These are phyloP conservation scores for Rhogogaster chlorosoma DNA, from an alignment of 2,888 invertebrate genomes.

Conservation along the genomic window DNA sequence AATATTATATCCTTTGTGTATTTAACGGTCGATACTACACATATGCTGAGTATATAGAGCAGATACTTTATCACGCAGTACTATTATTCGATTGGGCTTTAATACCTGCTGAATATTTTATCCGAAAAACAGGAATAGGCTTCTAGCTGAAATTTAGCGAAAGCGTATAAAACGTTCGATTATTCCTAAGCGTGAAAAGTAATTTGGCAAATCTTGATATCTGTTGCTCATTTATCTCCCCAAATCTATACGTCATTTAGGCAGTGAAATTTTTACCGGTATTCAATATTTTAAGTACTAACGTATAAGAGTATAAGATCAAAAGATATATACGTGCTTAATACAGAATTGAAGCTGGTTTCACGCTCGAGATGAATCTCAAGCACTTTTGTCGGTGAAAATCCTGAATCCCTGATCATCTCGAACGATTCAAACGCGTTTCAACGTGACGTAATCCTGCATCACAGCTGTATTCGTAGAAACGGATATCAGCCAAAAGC, in stretches of 20 bases:
- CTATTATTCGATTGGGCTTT: background rate
- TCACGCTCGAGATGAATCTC: slow-evolving; percentile 36
- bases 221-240: background rate
- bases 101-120: slow-evolving; percentile 1
- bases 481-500: slow-evolving; percentile 15
- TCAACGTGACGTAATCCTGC: slow-evolving; percentile 23
- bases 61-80: slow-evolving; percentile 13
- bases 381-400: slow-evolving; percentile 44
- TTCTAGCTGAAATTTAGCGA: background rate
- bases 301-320: slow-evolving; percentile 6
- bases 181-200: background rate
- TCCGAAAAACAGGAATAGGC: background rate
- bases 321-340: slow-evolving; percentile 11
- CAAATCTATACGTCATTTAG: background rate
- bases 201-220: background rate
- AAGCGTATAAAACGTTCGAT: background rate
- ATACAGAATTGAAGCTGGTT: slow-evolving; percentile 5
- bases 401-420: slow-evolving; percentile 47
- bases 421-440: slow-evolving; percentile 23
- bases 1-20: slow-evolving; percentile 20
- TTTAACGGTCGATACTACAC: slow-evolving; percentile 25
- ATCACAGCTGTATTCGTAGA: slow-evolving; percentile 17
- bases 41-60: background rate
- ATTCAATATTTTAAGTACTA: slow-evolving; percentile 39
- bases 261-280: background rate